A percentile compares a stretch with the other conserved stretches of the same genome.
These are phyloP conservation scores for Agrotis segetum DNA, from an alignment of 2,888 invertebrate genomes.

Conservation along the genomic window DNA sequence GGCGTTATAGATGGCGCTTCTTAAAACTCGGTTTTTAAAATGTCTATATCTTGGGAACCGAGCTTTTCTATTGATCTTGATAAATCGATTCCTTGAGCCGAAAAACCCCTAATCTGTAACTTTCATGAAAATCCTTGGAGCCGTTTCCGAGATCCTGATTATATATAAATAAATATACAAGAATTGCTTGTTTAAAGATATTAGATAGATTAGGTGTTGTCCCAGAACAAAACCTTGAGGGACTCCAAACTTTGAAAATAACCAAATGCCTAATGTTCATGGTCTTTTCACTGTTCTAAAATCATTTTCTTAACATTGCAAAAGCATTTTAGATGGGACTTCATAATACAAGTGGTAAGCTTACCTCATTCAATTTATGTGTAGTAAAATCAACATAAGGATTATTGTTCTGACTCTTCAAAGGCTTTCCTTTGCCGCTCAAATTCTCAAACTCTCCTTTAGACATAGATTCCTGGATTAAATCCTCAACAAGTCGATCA, in stretches of 20 bases:
- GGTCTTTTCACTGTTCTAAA: neutral
- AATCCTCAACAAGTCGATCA: conserved; percentile 97
- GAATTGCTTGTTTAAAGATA: no score
- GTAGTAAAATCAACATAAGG: conserved; percentile 97
- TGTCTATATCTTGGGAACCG: no score
- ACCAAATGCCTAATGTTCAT: neutral
- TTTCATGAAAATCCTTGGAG: no score
- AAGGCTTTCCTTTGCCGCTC: conserved; percentile 95
- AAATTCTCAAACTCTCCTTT: conserved; percentile 97
- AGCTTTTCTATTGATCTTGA: no score
- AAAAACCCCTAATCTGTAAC: no score
- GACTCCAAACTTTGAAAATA: conserved; percentile 2
- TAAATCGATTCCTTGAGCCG: no score
- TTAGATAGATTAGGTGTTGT: neutral
- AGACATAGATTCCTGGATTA: conserved; percentile 97
- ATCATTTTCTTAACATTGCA: no score
- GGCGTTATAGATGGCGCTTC: no score
- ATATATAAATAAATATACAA: no score
- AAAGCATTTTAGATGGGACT: no score
- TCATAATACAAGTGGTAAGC: conserved; percentile 13
- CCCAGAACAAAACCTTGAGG: neutral
- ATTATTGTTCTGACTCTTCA: conserved; percentile 93
- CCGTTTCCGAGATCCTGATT: no score
- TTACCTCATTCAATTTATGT: conserved; percentile 95
- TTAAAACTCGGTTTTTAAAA: no score